These are phyloP conservation scores for Chionomys nivalis DNA, from an alignment of 2,113 vertebrate species.

Conservation along the genomic window DNA sequence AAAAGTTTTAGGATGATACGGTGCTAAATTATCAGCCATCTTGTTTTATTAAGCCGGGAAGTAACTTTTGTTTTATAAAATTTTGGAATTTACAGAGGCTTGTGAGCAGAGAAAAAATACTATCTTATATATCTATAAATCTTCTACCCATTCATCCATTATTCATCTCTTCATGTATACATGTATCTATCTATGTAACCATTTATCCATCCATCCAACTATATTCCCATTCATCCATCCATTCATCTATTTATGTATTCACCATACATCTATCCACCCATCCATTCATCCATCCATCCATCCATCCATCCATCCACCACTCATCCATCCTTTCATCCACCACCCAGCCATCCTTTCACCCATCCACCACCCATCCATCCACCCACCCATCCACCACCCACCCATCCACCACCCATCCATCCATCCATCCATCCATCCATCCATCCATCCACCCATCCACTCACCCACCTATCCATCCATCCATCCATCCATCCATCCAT, in stretches of 20 bases:
- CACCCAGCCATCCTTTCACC: background rate
- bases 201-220: background rate
- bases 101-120: background rate
- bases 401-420: background rate
- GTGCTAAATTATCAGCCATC: background rate
- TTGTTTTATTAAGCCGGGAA: background rate
- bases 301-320: background rate
- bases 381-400: background rate
- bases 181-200: background rate
- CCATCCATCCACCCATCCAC: background rate
- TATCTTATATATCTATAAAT: background rate
- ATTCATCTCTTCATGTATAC: background rate
- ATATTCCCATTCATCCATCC: background rate
- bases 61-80: background rate
- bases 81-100: background rate
- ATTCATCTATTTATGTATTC: too few species aligned
- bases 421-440: background rate
- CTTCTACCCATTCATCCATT: background rate
- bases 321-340: too few species aligned
- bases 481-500: background rate
- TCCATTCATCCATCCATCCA: background rate
- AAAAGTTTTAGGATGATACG: constrained; percentile 17
- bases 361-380: background rate
- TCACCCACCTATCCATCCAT: background rate
- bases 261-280: too few species aligned